Evolutionary conservation across 2,888 invertebrate genomes (phyloP).

Genomic region (Drosophila merina): DNA sequence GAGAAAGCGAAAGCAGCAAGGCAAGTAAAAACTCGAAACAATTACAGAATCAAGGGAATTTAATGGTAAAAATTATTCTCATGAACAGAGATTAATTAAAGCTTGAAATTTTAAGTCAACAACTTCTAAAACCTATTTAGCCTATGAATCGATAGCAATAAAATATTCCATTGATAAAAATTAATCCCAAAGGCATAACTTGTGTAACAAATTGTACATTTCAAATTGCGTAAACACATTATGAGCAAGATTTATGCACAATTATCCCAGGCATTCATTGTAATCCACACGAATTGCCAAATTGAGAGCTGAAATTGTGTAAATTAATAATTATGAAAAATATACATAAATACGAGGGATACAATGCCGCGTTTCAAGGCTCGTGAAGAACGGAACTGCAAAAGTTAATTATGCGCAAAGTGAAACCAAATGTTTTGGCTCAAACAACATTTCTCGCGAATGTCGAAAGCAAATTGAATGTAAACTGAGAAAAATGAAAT

Average conservation of each 20-base stretch:
- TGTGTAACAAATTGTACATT: not conserved
- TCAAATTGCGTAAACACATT: conserved; percentile 31
- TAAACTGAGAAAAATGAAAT: conserved; percentile 48
- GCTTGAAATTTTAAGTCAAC: not conserved
- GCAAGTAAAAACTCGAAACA: conserved; percentile 12
- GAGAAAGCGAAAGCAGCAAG: not conserved
- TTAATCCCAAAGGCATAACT: not conserved
- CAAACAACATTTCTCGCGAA: conserved; percentile 52
- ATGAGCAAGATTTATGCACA: conserved; percentile 28
- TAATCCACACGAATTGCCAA: conserved; percentile 18
- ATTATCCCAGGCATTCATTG: conserved; percentile 27
- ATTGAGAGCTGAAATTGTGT: conserved; percentile 20
- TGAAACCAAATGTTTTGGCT: conserved; percentile 79
- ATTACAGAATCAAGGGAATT: not conserved
- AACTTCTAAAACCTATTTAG: not conserved
- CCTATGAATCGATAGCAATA: not conserved
- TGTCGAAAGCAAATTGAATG: conserved; percentile 53
- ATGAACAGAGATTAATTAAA: not conserved
- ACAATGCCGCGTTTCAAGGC: conserved; percentile 9
- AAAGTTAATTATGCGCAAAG: conserved; percentile 77
- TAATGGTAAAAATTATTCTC: not conserved
- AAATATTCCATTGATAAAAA: not conserved
- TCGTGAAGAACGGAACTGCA: conserved; percentile 34
- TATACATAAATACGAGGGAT: conserved; percentile 38
- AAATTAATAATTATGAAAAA: conserved; percentile 31